Evolutionary conservation across 2,797 vertebrate genomes (phyloP).

Genomic region (Poeciliopsis gracilis): DNA sequence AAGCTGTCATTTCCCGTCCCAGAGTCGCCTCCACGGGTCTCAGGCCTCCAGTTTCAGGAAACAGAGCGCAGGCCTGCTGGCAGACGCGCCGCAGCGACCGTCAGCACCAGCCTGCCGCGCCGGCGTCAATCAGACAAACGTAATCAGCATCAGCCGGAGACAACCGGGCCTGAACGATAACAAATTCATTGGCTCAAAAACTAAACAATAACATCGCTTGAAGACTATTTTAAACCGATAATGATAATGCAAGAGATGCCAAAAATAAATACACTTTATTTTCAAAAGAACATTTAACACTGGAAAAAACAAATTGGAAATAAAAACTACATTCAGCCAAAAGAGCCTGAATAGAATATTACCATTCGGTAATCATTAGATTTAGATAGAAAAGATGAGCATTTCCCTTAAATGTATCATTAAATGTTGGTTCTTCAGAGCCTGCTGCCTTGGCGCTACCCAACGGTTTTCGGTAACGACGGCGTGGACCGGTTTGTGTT

Average conservation of each 20-base stretch:
- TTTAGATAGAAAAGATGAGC: too few species aligned
- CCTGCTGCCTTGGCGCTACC: slow-evolving; percentile 47
- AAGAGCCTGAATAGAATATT: too few species aligned
- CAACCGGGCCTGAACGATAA: neutral
- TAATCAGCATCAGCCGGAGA: slow-evolving; percentile 67
- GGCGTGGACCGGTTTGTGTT: slow-evolving; percentile 64
- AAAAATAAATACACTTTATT: too few species aligned
- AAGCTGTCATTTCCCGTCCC: slow-evolving; percentile 75
- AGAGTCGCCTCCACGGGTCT: slow-evolving; percentile 54
- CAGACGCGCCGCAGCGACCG: slow-evolving; percentile 73
- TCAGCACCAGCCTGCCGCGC: slow-evolving; percentile 68
- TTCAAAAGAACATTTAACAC: too few species aligned
- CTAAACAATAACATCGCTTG: too few species aligned
- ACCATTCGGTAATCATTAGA: too few species aligned
- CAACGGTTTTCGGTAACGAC: slow-evolving; percentile 53
- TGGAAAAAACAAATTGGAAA: too few species aligned
- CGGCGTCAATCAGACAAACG: slow-evolving; percentile 70
- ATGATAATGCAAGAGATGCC: too few species aligned
- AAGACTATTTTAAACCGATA: too few species aligned
- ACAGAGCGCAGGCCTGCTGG: slow-evolving; percentile 60
- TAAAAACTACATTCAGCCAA: too few species aligned
- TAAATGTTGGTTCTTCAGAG: slow-evolving; percentile 12
- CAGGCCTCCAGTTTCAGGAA: slow-evolving; percentile 79
- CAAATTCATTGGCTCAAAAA: too few species aligned
- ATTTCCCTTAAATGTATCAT: too few species aligned